Percentiles rank a stretch among this genome's conserved stretches.
Conservation (phyloP, 2,888 invertebrate species). For the Spatulosminthurus flaviceps region DNA sequence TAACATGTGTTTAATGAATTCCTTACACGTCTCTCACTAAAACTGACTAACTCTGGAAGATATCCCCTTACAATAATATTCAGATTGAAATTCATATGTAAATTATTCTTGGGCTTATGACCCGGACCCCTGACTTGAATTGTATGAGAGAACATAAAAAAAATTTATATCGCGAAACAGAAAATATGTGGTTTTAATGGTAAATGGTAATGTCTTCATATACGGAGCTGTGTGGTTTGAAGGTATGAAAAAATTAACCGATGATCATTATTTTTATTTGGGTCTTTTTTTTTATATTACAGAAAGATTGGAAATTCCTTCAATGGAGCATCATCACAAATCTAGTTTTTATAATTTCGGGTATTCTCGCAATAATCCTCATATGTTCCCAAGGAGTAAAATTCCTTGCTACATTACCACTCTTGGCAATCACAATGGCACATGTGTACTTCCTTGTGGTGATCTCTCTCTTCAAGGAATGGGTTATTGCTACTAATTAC, state of each 20-base stretch:
- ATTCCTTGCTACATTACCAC: constrained; percentile 41
- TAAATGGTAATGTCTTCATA: too few relatives aligned
- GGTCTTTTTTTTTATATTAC: background rate
- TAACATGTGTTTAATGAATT: background rate
- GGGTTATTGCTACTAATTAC: constrained; percentile 40
- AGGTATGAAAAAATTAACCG: background rate
- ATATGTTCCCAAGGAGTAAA: constrained; percentile 47
- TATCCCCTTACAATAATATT: background rate
- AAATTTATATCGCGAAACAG: too few relatives aligned
- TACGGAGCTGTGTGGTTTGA: too few relatives aligned
- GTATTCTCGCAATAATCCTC: constrained; percentile 42
- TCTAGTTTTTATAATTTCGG: constrained; percentile 35
- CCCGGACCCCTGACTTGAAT: too few relatives aligned
- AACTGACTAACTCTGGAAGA: background rate
- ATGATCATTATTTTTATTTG: too few relatives aligned
- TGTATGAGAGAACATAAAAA: too few relatives aligned
- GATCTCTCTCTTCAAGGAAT: constrained; percentile 45
- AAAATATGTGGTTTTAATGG: too few relatives aligned
- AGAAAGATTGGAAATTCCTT: constrained; percentile 44
- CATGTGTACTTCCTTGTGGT: constrained; percentile 47
- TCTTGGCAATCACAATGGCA: constrained; percentile 40
- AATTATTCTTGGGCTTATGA: too few relatives aligned
- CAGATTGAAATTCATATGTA: too few relatives aligned
- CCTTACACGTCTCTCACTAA: background rate
- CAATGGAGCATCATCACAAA: constrained; percentile 42